Percentiles rank a stretch among this genome's conserved stretches.
phyloP scores from a whole-genome alignment of 1,140 invertebrate genomes.

The Adelges cooleyi region DNA sequence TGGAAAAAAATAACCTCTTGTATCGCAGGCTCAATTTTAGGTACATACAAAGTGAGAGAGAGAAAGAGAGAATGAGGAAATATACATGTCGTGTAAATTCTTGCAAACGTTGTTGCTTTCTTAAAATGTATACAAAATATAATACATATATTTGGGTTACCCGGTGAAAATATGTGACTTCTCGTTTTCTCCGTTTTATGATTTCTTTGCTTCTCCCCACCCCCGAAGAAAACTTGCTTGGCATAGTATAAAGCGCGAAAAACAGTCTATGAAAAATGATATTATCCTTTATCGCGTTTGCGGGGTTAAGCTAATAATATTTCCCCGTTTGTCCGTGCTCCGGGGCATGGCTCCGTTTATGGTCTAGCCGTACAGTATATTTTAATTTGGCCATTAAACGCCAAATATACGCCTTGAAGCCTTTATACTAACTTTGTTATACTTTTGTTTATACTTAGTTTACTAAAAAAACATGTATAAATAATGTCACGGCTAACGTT shows the following conservation, averaged over 20 bases:
- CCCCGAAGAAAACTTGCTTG: neutral
- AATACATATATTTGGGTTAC: too few relatives aligned
- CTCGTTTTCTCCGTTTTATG: neutral
- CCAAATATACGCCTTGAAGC: too few relatives aligned
- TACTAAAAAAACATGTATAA: too few relatives aligned
- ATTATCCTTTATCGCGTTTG: neutral
- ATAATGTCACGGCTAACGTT: too few relatives aligned
- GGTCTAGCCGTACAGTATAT: too few relatives aligned
- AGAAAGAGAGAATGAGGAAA: too few relatives aligned
- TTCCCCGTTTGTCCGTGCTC: neutral
- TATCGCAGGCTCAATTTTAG: too few relatives aligned
- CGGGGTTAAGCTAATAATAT: neutral
- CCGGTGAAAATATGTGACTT: constrained; percentile 5
- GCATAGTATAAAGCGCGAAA: neutral
- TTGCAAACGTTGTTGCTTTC: constrained; percentile 12
- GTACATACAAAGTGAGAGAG: neutral
- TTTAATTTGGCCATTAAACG: too few relatives aligned
- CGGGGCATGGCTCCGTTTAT: too few relatives aligned
- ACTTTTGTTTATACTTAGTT: too few relatives aligned
- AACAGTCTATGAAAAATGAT: constrained; percentile 2
- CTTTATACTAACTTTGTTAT: too few relatives aligned
- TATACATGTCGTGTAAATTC: neutral
- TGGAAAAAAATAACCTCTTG: neutral
- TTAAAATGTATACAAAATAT: neutral
- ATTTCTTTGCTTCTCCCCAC: neutral